Percentiles rank a stretch among this genome's conserved stretches.
phyloP scores from a whole-genome alignment of 1,140 invertebrate species.

The Harlomillsia oculata region DNA sequence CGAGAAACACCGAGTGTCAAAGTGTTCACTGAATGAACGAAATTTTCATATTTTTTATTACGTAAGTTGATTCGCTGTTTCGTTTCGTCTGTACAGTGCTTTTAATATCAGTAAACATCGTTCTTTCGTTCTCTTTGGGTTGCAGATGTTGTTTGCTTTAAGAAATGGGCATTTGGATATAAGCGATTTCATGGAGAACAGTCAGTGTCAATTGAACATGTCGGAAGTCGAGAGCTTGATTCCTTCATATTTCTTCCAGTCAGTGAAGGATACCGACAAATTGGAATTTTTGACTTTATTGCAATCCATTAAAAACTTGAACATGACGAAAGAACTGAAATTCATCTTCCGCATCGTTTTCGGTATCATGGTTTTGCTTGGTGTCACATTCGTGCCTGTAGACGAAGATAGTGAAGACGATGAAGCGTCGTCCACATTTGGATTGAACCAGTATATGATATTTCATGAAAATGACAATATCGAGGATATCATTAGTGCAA shows the following conservation, averaged over 20 bases:
- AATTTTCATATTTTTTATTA: slow-evolving; percentile 55
- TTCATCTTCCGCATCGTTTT: slow-evolving; percentile 15
- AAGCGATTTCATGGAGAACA: background rate
- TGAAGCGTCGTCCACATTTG: background rate
- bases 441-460: background rate
- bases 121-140: background rate
- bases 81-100: background rate
- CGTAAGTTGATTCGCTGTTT: slow-evolving; percentile 35
- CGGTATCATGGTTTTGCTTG: slow-evolving; percentile 21
- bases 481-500: slow-evolving; percentile 13
- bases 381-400: slow-evolving; percentile 7
- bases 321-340: slow-evolving; percentile 8
- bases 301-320: slow-evolving; percentile 11
- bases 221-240: background rate
- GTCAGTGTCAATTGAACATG: background rate
- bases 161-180: background rate
- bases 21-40: slow-evolving; percentile 36
- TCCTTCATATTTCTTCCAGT: slow-evolving; percentile 7
- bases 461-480: background rate
- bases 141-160: slow-evolving; percentile 13
- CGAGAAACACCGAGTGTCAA: slow-evolving; percentile 51
- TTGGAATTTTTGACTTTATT: slow-evolving; percentile 12
- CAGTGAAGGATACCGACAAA: background rate
- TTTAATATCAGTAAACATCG: background rate
- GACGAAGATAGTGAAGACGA: slow-evolving; percentile 8